Evolutionary conservation across 2,113 vertebrate species (phyloP).

Genomic region (Oncorhynchus nerka): DNA sequence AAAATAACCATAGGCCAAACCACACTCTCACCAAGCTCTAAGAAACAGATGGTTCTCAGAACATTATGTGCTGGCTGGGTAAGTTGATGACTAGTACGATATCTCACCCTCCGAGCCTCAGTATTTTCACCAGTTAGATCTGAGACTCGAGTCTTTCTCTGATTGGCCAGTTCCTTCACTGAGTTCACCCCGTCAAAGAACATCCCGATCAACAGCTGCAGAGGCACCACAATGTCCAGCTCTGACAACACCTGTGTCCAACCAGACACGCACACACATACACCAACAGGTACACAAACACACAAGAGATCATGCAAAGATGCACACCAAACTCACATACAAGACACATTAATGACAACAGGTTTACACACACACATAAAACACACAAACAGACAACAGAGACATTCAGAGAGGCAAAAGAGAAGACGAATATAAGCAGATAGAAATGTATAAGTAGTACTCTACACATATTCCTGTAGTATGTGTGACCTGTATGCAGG

Average conservation of each 20-base stretch:
- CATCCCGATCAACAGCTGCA: constrained; percentile 96
- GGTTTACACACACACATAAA: neutral
- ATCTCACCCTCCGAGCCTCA: constrained; percentile 87
- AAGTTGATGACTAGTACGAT: neutral
- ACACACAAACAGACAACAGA: neutral
- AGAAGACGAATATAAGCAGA: neutral
- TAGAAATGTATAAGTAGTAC: neutral
- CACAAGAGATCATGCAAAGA: neutral
- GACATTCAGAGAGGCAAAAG: neutral
- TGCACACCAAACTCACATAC: neutral
- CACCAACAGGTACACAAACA: neutral
- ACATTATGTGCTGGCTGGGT: too few relatives aligned
- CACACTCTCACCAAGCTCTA: too few relatives aligned
- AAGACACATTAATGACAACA: neutral
- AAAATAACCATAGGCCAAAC: too few relatives aligned
- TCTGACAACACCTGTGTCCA: constrained; percentile 88
- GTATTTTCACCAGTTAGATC: constrained; percentile 82
- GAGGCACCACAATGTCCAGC: constrained; percentile 95
- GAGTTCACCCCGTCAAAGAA: constrained; percentile 99
- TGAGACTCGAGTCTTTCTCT: constrained; percentile 85
- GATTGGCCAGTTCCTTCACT: constrained; percentile 95
- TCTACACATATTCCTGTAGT: neutral
- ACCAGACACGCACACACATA: neutral
- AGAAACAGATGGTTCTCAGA: too few relatives aligned
- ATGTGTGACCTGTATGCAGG: constrained; percentile 33